Conservation (phyloP, 2,888 invertebrate genomes). For the Alloscopus bannaensis region DNA sequence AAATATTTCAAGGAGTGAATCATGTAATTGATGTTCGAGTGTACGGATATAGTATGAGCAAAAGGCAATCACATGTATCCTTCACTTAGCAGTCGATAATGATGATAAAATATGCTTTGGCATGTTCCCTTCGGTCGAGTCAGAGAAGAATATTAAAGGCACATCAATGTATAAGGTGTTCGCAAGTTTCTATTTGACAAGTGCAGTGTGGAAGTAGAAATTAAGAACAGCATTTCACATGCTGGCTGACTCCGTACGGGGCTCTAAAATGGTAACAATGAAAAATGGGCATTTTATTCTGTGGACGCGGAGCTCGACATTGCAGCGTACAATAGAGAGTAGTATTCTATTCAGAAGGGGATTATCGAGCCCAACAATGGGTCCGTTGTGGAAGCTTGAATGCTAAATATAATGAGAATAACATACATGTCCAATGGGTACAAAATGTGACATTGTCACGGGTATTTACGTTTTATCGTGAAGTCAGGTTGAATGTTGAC, state of each 20-base stretch:
- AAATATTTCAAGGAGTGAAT: too few species aligned
- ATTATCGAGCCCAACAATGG: constrained; percentile 28
- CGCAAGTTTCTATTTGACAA: neutral
- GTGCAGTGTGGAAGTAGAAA: too few species aligned
- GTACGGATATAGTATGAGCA: too few species aligned
- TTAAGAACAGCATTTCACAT: neutral
- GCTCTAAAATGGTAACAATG: constrained; percentile 28
- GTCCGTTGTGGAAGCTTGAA: constrained; percentile 23
- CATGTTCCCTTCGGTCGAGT: neutral
- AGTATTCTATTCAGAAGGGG: neutral
- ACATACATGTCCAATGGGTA: neutral
- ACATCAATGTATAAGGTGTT: too few species aligned
- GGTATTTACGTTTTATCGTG: neutral
- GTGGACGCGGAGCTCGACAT: neutral
- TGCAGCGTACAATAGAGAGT: constrained; percentile 12
- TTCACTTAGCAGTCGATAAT: constrained; percentile 16
- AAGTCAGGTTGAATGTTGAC: too few species aligned
- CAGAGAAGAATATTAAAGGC: too few species aligned
- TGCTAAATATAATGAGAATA: constrained; percentile 7
- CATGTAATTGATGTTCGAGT: too few species aligned
- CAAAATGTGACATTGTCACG: constrained; percentile 15
- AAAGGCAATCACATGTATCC: neutral
- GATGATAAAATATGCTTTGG: constrained; percentile 29
- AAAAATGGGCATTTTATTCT: constrained; percentile 25
- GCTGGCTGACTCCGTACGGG: neutral